Percentiles rank a stretch among this genome's conserved stretches.
Conservation (phyloP, 2,797 vertebrate species). For the Neostethus bicornis region DNA sequence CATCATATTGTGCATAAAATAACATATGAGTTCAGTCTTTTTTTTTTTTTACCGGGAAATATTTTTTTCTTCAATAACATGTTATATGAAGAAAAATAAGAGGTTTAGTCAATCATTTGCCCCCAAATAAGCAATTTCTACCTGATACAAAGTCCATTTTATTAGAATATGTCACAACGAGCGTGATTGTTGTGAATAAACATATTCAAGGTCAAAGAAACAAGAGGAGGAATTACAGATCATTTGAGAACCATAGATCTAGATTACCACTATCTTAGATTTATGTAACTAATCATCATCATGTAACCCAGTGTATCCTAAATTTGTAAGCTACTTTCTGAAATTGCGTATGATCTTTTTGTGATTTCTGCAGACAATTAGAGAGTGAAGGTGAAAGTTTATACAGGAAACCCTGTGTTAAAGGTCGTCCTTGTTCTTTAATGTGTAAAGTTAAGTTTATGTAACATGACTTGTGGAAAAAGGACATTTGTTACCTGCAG, state of each 20-base stretch:
- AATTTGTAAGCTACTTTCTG: constrained; percentile 28
- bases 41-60: not conserved
- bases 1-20: not conserved
- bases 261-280: constrained; percentile 32
- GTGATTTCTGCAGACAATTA: constrained; percentile 7
- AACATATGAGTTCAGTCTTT: not conserved
- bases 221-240: constrained; percentile 21
- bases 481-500: not conserved
- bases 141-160: not conserved
- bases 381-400: constrained; percentile 12
- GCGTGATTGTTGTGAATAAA: constrained; percentile 2
- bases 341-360: constrained; percentile 31
- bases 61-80: not conserved
- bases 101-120: not conserved
- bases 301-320: constrained; percentile 31
- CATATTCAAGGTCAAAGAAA: constrained; percentile 26
- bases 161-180: not conserved
- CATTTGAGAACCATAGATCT: not conserved
- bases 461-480: too few species aligned
- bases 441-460: not conserved
- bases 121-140: not conserved
- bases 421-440: constrained; percentile 16
- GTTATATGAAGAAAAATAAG: not conserved
- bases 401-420: constrained; percentile 31
- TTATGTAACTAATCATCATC: constrained; percentile 43